These are phyloP conservation scores for Anguilla anguilla DNA, from an alignment of 2,797 vertebrate genomes.

Conservation along the genomic window DNA sequence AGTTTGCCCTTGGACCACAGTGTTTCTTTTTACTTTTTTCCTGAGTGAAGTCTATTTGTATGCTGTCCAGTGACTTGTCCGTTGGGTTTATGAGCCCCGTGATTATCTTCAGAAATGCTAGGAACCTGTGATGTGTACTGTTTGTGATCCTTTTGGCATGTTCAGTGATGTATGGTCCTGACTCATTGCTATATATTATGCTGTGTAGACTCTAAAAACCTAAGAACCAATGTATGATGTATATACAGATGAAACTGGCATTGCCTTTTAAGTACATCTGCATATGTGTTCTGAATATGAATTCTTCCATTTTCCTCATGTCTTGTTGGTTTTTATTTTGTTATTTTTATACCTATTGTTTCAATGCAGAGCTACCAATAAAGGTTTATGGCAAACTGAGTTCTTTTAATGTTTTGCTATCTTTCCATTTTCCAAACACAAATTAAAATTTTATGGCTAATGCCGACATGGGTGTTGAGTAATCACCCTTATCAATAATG, in stretches of 20 bases:
- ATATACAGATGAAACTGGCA: constrained; percentile 26
- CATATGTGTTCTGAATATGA: constrained; percentile 10
- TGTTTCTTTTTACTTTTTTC: background rate
- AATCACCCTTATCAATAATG: background rate
- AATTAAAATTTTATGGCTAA: background rate
- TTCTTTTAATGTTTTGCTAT: background rate
- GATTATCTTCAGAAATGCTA: background rate
- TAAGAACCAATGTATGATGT: constrained; percentile 25
- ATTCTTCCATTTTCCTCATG: constrained; percentile 29
- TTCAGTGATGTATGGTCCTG: background rate
- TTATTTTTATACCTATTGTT: constrained; percentile 33
- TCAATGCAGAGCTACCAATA: constrained; percentile 58
- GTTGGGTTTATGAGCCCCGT: background rate
- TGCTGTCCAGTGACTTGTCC: background rate
- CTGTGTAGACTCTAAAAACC: constrained; percentile 18
- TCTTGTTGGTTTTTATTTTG: constrained; percentile 28
- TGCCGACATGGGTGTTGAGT: background rate
- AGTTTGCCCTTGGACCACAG: background rate
- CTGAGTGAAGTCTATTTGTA: background rate
- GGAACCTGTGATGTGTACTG: background rate
- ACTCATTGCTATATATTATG: background rate
- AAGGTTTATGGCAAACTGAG: constrained; percentile 40
- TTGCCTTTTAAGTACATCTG: background rate
- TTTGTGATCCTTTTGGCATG: background rate
- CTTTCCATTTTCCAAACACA: background rate